Evolutionary conservation across 2,113 vertebrate species (phyloP), one percentile per base, ranked within the genome.

Genomic region (Spea bombifrons): DNA sequence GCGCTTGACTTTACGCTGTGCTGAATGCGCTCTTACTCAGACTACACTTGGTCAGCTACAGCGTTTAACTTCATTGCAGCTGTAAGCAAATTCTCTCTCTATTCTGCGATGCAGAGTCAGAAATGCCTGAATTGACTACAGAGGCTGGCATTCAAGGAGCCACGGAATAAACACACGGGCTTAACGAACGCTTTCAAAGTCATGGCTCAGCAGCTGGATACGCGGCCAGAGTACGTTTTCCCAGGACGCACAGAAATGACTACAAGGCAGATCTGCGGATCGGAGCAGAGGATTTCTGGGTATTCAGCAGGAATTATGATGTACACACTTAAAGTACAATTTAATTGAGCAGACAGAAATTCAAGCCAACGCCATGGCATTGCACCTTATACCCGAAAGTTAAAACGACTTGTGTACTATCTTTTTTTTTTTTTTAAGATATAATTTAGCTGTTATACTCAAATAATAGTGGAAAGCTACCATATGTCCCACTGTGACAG

Each of bases 331-430:
- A 30, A 49, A 64, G 45, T 7, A 15, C 59, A 63, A 73, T 61
- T 73, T 47, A 63, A 17, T 17, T 48, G 57, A 73, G 71, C 10
- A 59, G 61, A 48, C 7, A 74, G 45, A 59, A 73, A 46, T 64
- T 4, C 3, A 30, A 30, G 30, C 30, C 30, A 30, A 30, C 30
- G 30, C 30, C 30, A 30, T 30, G 30, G 30, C 30, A 30, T 30
- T 30, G 30, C 30, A 30, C 30, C 30, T 30, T 30, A 30, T 30
- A 30, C 30, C 30, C 2, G 30, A 30, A 30, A 30, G 30, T 1
- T 1, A 30, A 30, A 30, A 30, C 30, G 30, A 30, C 30, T 30
- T 30, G 30, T 30, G 30, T 30, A 30, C 30, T 30, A 30, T 30
- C 2, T 30, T 30, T 30, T 30, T 30, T 30, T 30, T 30, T 30